Base-by-base conservation (phyloP, 2,888 invertebrate species). In the Heliconius erato region DNA sequence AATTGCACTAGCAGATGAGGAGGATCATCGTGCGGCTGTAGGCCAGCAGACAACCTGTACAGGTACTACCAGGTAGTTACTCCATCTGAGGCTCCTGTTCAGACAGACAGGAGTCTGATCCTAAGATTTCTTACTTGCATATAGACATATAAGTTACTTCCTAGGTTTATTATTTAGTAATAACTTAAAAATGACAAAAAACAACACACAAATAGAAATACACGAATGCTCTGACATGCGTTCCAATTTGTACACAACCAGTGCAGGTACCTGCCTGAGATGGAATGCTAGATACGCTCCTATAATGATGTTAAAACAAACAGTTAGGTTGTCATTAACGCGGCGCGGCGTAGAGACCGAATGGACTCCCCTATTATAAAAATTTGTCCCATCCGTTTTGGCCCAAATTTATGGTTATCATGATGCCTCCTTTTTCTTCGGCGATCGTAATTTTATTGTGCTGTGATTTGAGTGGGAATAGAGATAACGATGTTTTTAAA, bases 291-390 rank as follows among this genome's bases (percentile, higher is more conserved):
- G 95, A 96, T 95, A 96, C 93, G 94, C 91, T 92, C 90, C 94
- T 95, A 95, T 96, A 95, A 96, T 95, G 95, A 96, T 95, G 96
- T 95, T 95, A 94, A 95, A 95, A 95, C 95, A 96, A 95, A 95
- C 95, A 95, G 94, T 95, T 95, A 95, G 94, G 89, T 93, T 94
- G 93, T 95, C 95, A 95, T 95, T 95, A 96, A 94, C 94, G 94
- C 94, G 91, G 93, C 94, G 94, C 94, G 91, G 93, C 94, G 92
- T 92, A 89, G 90, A 90, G 88, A 89, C 92, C 93, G 94, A 95
- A 95, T 95, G 94, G 28, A 28, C 28, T 28, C 28, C 28, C 28
- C 28, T 28, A 96, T 96, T 95, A 95, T 95, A 95, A 95, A 96
- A 95, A 96, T 96, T 96, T 96, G 96, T 96, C 96, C 94, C 95